Evolutionary conservation across 2,797 vertebrate species (phyloP).

Genomic region (Melanotaenia nigrans): DNA sequence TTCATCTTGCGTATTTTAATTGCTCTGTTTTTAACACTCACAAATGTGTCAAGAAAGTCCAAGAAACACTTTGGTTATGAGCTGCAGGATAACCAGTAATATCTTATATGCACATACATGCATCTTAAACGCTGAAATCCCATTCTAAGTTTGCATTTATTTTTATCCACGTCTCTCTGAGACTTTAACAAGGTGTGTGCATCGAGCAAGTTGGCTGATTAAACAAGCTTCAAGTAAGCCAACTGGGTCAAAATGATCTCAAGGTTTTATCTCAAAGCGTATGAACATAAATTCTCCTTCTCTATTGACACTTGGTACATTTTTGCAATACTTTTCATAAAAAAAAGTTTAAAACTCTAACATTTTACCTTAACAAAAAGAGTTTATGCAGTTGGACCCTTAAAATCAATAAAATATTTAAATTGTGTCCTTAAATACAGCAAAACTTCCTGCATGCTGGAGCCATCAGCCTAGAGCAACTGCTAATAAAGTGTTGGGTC

Average conservation of each 20-base stretch:
- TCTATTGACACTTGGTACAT: too few relatives aligned
- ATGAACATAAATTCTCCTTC: too few relatives aligned
- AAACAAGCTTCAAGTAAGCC: not conserved
- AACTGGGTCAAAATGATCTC: not conserved
- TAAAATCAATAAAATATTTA: conserved; percentile 3
- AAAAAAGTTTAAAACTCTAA: not conserved
- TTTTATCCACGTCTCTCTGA: not conserved
- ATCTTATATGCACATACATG: not conserved
- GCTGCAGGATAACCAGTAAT: conserved; percentile 5
- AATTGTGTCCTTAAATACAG: not conserved
- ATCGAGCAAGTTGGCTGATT: too few relatives aligned
- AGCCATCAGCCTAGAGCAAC: not conserved
- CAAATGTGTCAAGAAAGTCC: not conserved
- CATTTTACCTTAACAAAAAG: not conserved
- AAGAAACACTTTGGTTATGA: conserved; percentile 5
- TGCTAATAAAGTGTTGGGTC: not conserved
- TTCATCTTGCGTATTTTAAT: conserved; percentile 5
- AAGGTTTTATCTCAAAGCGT: not conserved
- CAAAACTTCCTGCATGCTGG: not conserved
- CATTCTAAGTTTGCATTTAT: not conserved
- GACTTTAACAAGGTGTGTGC: not conserved
- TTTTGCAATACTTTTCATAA: not conserved
- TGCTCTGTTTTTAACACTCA: conserved; percentile 1
- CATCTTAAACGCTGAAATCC: not conserved
- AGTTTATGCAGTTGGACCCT: not conserved